Evolutionary conservation across 2,888 invertebrate genomes (phyloP).

Genomic region (Pegoplata infirma): DNA sequence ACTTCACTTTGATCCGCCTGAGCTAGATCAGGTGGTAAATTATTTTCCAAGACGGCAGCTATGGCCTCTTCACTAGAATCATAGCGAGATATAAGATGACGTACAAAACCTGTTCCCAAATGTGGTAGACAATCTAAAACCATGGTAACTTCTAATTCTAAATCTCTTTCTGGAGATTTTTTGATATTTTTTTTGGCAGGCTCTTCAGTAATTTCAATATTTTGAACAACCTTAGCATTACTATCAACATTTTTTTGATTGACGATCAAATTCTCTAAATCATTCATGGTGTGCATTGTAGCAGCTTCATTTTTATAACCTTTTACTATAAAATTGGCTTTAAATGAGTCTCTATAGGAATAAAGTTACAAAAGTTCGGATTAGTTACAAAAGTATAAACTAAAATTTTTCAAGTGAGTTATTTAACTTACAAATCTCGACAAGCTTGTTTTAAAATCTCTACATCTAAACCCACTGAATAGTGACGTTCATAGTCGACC

Average conservation of each 20-base stretch:
- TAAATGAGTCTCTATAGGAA: slow-evolving; percentile 64
- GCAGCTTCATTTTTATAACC: slow-evolving; percentile 68
- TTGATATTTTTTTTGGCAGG: not conserved
- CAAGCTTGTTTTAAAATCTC: slow-evolving; percentile 82
- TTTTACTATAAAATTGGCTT: slow-evolving; percentile 70
- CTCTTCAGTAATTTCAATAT: not conserved
- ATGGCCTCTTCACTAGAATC: slow-evolving; percentile 87
- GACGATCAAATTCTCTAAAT: slow-evolving; percentile 33
- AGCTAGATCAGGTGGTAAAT: slow-evolving; percentile 76
- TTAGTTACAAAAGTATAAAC: no score
- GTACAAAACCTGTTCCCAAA: slow-evolving; percentile 86
- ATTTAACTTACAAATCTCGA: slow-evolving; percentile 83
- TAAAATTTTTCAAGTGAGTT: no score
- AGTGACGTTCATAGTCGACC: slow-evolving; percentile 83
- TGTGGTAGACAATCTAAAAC: slow-evolving; percentile 85
- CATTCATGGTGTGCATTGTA: slow-evolving; percentile 31
- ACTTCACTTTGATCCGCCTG: slow-evolving; percentile 80
- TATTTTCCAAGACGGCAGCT: slow-evolving; percentile 88
- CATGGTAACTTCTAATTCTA: slow-evolving; percentile 77
- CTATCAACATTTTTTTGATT: not conserved
- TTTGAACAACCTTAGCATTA: not conserved
- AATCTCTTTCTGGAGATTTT: slow-evolving; percentile 65
- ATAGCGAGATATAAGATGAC: slow-evolving; percentile 88
- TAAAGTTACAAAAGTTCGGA: not conserved
- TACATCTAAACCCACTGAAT: slow-evolving; percentile 84